Evolutionary conservation across 2,113 vertebrate genomes (phyloP).

Genomic region (Podarcis muralis): DNA sequence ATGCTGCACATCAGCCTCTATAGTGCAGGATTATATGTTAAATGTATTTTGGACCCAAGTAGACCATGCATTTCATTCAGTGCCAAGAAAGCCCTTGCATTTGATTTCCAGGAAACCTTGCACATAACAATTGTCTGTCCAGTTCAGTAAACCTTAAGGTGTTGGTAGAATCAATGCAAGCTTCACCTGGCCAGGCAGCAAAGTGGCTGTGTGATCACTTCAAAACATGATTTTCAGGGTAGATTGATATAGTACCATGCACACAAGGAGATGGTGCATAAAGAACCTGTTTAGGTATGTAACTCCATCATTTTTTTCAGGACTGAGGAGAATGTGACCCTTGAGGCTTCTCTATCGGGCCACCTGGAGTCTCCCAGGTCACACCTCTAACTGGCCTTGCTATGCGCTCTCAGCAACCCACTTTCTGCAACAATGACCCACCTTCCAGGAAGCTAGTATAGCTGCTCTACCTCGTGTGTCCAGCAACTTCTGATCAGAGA

Average conservation of each 20-base stretch:
- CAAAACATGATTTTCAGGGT: background rate
- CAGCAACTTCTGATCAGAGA: no score
- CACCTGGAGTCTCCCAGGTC: no score
- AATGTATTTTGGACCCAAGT: background rate
- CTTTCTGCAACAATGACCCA: no score
- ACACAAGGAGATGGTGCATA: background rate
- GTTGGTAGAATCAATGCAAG: background rate
- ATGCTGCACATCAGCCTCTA: background rate
- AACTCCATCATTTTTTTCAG: no score
- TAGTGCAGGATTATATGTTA: fast-evolving
- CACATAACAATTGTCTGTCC: background rate
- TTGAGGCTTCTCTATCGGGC: no score
- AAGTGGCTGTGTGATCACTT: background rate
- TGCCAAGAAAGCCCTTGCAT: background rate
- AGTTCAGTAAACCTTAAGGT: background rate
- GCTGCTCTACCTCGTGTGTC: no score
- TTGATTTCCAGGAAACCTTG: background rate
- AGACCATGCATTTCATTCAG: background rate
- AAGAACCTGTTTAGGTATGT: background rate
- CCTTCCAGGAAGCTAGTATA: no score
- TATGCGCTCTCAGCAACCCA: no score
- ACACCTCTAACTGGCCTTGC: no score
- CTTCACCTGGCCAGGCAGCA: background rate
- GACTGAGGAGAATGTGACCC: no score
- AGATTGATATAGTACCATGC: background rate